Conservation (phyloP, 2,888 invertebrate species). For the Drosophila pegasa region DNA sequence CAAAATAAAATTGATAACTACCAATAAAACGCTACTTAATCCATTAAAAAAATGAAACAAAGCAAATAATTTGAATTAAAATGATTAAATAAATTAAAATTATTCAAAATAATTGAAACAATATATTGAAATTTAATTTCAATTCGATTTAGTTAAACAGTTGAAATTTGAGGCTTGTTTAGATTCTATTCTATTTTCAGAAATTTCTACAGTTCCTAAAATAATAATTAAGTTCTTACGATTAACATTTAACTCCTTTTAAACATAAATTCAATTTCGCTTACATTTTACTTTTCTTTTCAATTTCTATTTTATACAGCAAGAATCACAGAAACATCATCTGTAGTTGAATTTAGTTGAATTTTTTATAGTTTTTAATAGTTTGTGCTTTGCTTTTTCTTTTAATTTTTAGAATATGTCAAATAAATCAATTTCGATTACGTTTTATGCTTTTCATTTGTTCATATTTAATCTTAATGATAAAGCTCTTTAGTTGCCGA, state of each 20-base stretch:
- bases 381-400: slow-evolving; percentile 22
- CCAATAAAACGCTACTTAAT: slow-evolving; percentile 70
- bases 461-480: slow-evolving; percentile 2
- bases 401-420: slow-evolving; percentile 1
- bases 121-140: neutral
- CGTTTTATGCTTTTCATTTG: slow-evolving; percentile 8
- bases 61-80: slow-evolving; percentile 23
- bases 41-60: slow-evolving; percentile 32
- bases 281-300: slow-evolving; percentile 31
- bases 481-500: slow-evolving; percentile 1
- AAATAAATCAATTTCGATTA: slow-evolving; percentile 31
- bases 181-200: slow-evolving; percentile 18
- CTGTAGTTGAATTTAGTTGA: slow-evolving; percentile 52
- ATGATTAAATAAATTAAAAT: slow-evolving; percentile 7
- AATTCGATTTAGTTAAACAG: neutral
- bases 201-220: neutral
- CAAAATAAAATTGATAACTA: slow-evolving; percentile 42
- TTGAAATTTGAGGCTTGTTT: slow-evolving; percentile 3
- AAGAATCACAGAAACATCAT: slow-evolving; percentile 59
- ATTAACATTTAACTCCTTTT: slow-evolving; percentile 4
- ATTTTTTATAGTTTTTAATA: slow-evolving; percentile 18
- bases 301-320: slow-evolving; percentile 63
- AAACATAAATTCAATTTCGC: slow-evolving; percentile 18
- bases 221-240: slow-evolving; percentile 3
- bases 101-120: slow-evolving; percentile 15